Base-by-base conservation (phyloP, 2,888 invertebrate species). In the Tipula helvola region DNA sequence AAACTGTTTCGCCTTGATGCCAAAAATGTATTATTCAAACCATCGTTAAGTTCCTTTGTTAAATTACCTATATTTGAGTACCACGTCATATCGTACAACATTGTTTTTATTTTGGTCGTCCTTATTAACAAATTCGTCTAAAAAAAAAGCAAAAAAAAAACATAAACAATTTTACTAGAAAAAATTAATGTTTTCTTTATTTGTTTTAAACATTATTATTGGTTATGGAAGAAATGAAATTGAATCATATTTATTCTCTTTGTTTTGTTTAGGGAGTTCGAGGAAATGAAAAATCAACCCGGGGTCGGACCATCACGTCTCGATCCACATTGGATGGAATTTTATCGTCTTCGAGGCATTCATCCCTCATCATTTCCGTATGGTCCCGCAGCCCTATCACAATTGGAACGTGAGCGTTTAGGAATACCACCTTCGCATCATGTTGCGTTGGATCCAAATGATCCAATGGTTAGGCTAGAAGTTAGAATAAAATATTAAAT, bases 301-400 rank as follows among this genome's bases (percentile, higher is more conserved):
- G 92, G 92, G 87, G 93, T 94, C 18, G 94, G 93, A 39, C 93
- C 94, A 86, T 93, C 95, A 87, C 93, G 93, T 85, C 92, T 96
- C 89, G 96, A 96, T 90, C 96, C 96, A 0, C 95, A 95, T 89
- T 95, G 98, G 97, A 92, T 98, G 89, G 98, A 98, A 90, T 95
- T 98, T 91, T 98, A 98, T 90, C 93, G 97, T 90, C 93, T 89
- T 88, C 88, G 94, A 86, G 93, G 94, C 91, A 92, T 93, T 88
- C 94, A 94, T 87, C 94, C 94, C 36, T 93, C 94, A 42, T 94
- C 94, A 89, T 94, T 94, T 87, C 94, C 94, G 13, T 95, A 95
- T 86, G 93, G 94, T 47, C 95, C 96, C n/a, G 96, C 96, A 86
- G 94, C 94, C 52, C 93, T 96, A 87, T 96, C 96, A 89, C 97